phyloP scores from a whole-genome alignment of 1,140 invertebrate species.

The Paralvinella palmiformis region DNA sequence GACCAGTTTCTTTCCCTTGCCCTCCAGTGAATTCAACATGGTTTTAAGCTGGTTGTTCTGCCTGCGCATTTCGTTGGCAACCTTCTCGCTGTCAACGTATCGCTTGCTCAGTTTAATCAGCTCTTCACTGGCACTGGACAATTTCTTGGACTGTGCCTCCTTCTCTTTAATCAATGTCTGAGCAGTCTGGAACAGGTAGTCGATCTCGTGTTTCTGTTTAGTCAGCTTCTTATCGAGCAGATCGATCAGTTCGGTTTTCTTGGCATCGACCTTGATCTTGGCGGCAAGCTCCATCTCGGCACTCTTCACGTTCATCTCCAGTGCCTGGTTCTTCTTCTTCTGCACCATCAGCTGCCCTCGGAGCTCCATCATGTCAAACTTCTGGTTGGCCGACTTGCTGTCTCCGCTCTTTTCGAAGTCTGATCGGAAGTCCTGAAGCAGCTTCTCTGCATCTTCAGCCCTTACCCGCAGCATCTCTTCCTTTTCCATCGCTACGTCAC shows the following conservation, averaged over 20 bases:
- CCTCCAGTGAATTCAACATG: conserved; percentile 25
- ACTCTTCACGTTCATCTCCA: not conserved
- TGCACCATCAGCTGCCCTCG: not conserved
- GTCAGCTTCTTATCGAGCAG: not conserved
- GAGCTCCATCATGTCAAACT: conserved; percentile 26
- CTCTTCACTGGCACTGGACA: not conserved
- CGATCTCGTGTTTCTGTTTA: not conserved
- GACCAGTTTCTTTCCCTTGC: conserved; percentile 28
- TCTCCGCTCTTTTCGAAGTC: not conserved
- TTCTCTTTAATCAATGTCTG: not conserved
- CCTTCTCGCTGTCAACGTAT: conserved; percentile 14
- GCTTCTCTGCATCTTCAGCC: not conserved
- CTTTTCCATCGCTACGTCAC: conserved; percentile 7
- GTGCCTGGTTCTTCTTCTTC: not conserved
- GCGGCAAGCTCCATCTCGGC: not conserved
- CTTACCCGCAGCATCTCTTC: conserved; percentile 22
- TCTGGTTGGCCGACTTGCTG: conserved; percentile 44
- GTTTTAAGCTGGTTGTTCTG: conserved; percentile 15
- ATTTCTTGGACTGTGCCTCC: not conserved
- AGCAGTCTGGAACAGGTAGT: not conserved
- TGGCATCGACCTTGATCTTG: conserved; percentile 3
- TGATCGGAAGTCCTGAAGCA: not conserved
- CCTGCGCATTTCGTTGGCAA: conserved; percentile 8
- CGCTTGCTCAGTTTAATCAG: conserved; percentile 19
- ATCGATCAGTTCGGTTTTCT: not conserved